Conservation (phyloP, 2,888 invertebrate genomes). For the Graphium colonna region DNA sequence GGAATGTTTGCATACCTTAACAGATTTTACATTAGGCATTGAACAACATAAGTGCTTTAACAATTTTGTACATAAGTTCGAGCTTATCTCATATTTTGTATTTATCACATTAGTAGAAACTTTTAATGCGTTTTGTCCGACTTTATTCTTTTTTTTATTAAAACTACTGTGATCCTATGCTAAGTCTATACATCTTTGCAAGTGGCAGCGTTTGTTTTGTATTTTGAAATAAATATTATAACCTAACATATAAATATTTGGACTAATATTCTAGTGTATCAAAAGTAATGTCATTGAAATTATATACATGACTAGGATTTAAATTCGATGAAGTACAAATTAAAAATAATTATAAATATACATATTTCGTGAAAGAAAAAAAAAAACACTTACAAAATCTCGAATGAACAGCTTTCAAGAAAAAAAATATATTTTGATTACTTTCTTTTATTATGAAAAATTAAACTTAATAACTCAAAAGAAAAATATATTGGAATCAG, state of each 20-base stretch:
- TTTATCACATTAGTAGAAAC: slow-evolving; percentile 46
- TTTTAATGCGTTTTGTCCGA: slow-evolving; percentile 37
- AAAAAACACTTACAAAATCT: too few species aligned
- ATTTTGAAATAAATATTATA: slow-evolving; percentile 5
- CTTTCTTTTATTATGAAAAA: neutral
- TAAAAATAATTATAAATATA: slow-evolving; percentile 11
- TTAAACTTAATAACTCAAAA: slow-evolving; percentile 6
- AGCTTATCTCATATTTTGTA: slow-evolving; percentile 39
- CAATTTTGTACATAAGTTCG: slow-evolving; percentile 51
- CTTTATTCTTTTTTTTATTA: slow-evolving; percentile 29
- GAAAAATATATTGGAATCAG: too few species aligned
- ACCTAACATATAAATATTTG: neutral
- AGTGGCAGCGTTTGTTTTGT: slow-evolving; percentile 14
- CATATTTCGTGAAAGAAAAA: slow-evolving; percentile 7
- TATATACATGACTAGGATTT: slow-evolving; percentile 19
- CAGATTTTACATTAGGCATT: slow-evolving; percentile 6
- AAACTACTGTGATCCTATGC: slow-evolving; percentile 20
- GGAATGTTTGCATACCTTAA: slow-evolving; percentile 19
- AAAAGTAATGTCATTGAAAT: slow-evolving; percentile 8
- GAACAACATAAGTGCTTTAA: slow-evolving; percentile 33
- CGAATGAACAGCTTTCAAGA: too few species aligned
- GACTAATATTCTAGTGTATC: slow-evolving; percentile 2
- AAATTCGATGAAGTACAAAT: slow-evolving; percentile 25
- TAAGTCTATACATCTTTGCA: slow-evolving; percentile 8
- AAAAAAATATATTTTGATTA: too few species aligned